These are phyloP conservation scores for Diarsia rubi DNA, from an alignment of 2,888 invertebrate genomes.

Conservation along the genomic window DNA sequence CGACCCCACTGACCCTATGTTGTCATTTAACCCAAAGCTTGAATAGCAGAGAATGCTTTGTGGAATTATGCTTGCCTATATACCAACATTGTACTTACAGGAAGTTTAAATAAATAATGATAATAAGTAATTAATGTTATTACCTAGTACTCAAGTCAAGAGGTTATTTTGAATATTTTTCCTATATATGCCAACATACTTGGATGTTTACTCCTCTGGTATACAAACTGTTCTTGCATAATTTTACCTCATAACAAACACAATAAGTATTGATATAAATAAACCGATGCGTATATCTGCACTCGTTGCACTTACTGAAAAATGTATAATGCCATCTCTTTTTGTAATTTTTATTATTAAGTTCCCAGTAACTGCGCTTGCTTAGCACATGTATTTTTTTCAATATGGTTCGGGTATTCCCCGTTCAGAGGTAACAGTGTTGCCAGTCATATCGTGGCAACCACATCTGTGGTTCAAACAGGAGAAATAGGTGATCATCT, in stretches of 20 bases:
- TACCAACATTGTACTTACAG: background rate
- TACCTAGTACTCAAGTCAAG: no score
- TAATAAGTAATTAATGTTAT: no score
- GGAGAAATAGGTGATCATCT: no score
- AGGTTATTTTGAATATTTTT: background rate
- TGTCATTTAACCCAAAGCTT: background rate
- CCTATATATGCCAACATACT: background rate
- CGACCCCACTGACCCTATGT: no score
- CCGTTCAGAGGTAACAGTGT: constrained; percentile 2
- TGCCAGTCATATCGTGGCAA: no score
- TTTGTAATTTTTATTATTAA: constrained; percentile 21
- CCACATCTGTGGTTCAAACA: no score
- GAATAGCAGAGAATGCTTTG: background rate
- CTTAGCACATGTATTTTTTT: background rate
- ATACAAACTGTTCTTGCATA: constrained; percentile 2
- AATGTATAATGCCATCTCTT: background rate
- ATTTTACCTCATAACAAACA: constrained; percentile 23
- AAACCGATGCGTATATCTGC: background rate
- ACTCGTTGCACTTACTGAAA: constrained; percentile 21
- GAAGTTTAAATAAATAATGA: background rate
- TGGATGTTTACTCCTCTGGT: background rate
- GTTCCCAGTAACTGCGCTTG: no score
- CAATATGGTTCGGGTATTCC: background rate
- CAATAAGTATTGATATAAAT: constrained; percentile 20
- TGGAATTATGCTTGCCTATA: no score